Base-by-base conservation (phyloP, 2,797 vertebrate species). In the Sebastes steindachneri region DNA sequence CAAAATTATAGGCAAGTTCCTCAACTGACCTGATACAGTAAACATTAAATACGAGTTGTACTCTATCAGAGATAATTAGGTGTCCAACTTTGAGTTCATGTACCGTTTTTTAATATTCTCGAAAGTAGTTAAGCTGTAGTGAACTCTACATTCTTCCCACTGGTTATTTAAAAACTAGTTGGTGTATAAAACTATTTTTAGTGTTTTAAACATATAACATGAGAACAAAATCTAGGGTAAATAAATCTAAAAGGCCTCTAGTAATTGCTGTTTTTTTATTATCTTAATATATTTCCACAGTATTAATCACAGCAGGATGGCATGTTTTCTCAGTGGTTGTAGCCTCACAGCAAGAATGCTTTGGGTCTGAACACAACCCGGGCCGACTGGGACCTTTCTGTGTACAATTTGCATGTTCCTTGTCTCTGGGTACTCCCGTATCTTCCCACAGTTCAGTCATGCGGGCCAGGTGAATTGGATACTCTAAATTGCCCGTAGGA, bases 401-500 rank as follows among this genome's bases (percentile, higher is more conserved):
- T 41, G 73, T 62, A 51, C 58, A 70, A 65, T 88, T 70, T 71
- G 79, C 68, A 84, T 84, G 64, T 83, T 79, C 25, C 53, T 51
- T 9, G 14, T 71, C 78, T 66, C 62, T 48, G 72, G 78, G 74
- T 72, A 57, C 53, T 76, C 23, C 48, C 7, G 21, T 65, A 75
- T 70, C 70, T 48, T 71, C 41, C 51, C 5, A 14, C 85, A 48
- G 76, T 79, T 85, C 68, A 78, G 26, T 69, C 82, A 85, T 78
- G 79, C 73, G 85, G 74, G 82, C 77, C 75, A 80, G 84, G 63
- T 86, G 66, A 86, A 81, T 53, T 57, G 28, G 54, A 86, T 76
- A 66, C 77, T 79, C 70, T 66, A 85, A 85, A 85, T 72, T 82
- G 77, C 83, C 81, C 68, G 66, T 14, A 84, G 76, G 79, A 77